Evolutionary conservation across 92 coral and sea anemone species (phyloP).

Genomic region (Anthopleura xanthogrammica): DNA sequence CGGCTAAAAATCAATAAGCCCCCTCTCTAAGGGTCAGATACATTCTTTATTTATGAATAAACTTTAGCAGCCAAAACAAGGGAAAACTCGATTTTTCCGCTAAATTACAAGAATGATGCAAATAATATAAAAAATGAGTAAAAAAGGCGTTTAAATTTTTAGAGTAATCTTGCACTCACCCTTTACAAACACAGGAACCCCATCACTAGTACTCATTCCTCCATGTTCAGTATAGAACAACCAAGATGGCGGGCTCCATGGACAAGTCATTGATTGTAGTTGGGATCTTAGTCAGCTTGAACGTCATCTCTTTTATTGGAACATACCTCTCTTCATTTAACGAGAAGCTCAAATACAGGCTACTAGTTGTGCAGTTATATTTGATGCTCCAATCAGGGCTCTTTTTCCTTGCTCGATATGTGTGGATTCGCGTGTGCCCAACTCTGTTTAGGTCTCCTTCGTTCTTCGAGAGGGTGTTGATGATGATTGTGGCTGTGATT

Average conservation of each 20-base stretch:
- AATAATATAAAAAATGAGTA: no score
- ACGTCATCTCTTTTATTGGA: slow-evolving; percentile 63
- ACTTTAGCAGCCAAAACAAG: no score
- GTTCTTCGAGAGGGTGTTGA: slow-evolving; percentile 29
- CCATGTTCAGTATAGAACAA: neutral
- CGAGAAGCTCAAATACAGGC: slow-evolving; percentile 66
- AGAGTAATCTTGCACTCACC: no score
- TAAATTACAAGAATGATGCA: no score
- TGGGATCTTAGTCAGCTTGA: slow-evolving; percentile 62
- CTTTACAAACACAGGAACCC: neutral
- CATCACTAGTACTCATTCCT: neutral
- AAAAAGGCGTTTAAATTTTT: no score
- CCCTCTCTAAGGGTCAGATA: no score
- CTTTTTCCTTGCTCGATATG: slow-evolving; percentile 67
- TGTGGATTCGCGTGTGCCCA: slow-evolving; percentile 65
- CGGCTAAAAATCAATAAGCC: no score
- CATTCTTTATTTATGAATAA: no score
- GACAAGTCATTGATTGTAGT: slow-evolving; percentile 48
- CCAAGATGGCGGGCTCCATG: slow-evolving; percentile 57
- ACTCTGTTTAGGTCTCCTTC: slow-evolving; percentile 42
- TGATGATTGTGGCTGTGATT: slow-evolving; percentile 44
- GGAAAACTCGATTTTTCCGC: neutral
- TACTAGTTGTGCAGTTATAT: slow-evolving; percentile 60
- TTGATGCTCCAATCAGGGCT: slow-evolving; percentile 52
- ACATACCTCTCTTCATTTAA: slow-evolving; percentile 55